Base-by-base conservation (phyloP, 2,888 invertebrate genomes). In the Caenorhabditis sinica region DNA sequence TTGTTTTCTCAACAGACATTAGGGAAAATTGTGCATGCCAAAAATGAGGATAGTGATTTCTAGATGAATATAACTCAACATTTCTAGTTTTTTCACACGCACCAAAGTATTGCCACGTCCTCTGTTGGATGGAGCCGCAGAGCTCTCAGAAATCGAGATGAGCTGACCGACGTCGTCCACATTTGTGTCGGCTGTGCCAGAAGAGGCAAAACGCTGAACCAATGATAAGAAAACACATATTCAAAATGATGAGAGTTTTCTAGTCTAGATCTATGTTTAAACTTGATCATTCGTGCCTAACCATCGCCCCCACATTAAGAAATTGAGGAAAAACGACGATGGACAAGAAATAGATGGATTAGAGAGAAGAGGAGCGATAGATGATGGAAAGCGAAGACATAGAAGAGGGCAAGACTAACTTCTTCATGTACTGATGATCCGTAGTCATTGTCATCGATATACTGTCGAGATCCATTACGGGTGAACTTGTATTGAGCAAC, bases 361-460 rank as follows among this genome's bases (percentile, higher is more conserved):
- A 65, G 56, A 71, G 36, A 77, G 63, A 11, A 40, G 36, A 33
- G 56, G 28, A 66, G 76, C 58, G 66, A 68, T 63, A 74, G 74
- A 74, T 43, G 56, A 65, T 40, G 13, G 40, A 13, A 40, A 82
- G 40, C 30, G 49, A n/a, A 45, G 49, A 11, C 36, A 43, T 1
- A 17, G 8, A 53, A 3, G 53, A 23, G 23, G 5, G 11, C n/a
- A 23, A 30, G 63, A 76, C 76, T 68, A 33, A 93, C 92, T 90
- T 93, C 92, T 88, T 92, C 92, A 72, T 92, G 92, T 11, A 92
- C 90, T 1, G 90, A 90, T 30, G 90, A 91, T 30, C 84, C 87
- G 53, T 87, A 88, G n/a, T 87, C 88, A 43, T 88, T 88, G 51
- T 86, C 86, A 49, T 86, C 87, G 9, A 86, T 80, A 66, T 88